phyloP scores from a whole-genome alignment of 2,797 vertebrate genomes.

The Phyllotis vaccarum region DNA sequence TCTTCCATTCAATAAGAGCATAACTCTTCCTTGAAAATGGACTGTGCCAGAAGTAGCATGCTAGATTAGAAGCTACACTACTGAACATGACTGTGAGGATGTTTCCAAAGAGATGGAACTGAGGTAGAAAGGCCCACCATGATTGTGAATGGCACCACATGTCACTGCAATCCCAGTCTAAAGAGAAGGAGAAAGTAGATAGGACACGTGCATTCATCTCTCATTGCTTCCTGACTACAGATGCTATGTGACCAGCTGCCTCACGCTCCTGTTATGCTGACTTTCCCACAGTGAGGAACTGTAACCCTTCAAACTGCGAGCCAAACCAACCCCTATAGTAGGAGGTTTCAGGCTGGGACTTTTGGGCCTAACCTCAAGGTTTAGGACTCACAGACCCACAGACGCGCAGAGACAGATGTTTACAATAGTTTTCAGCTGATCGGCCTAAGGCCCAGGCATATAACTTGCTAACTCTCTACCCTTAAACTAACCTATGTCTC shows the following conservation, averaged over 20 bases:
- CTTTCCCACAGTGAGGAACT: background rate
- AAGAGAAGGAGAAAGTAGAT: background rate
- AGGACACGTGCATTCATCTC: no score
- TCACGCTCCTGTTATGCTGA: background rate
- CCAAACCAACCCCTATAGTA: no score
- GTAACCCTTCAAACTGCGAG: background rate
- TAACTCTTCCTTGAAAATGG: slow-evolving; percentile 25
- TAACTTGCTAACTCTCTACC: no score
- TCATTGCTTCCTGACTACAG: background rate
- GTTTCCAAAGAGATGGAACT: background rate
- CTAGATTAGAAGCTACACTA: background rate
- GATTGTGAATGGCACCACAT: no score
- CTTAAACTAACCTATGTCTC: no score
- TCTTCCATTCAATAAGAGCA: background rate
- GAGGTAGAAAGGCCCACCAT: background rate
- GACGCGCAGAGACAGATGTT: no score
- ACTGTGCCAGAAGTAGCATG: background rate
- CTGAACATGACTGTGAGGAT: background rate
- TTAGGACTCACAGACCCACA: no score
- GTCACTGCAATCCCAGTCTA: background rate
- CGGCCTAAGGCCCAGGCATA: no score
- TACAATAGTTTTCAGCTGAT: no score
- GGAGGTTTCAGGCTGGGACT: no score
- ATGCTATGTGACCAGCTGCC: background rate
- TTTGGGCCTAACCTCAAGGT: no score